These are phyloP conservation scores for Microcebus griseorufus DNA, from an alignment of 2,113 vertebrate species.

Conservation along the genomic window DNA sequence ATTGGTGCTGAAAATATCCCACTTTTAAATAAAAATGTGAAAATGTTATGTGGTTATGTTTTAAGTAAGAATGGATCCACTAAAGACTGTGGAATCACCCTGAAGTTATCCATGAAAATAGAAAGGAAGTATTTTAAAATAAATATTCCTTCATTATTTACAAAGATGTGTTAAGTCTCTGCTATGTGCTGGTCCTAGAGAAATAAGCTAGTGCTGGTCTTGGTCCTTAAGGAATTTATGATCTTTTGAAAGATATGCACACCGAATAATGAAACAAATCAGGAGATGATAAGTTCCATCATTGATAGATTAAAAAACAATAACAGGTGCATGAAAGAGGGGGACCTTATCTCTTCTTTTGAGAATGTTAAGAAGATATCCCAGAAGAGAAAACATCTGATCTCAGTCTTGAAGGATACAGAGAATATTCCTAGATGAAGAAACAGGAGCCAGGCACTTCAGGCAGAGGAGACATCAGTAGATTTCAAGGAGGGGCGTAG, in stretches of 20 bases:
- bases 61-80: neutral
- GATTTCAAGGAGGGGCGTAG: neutral
- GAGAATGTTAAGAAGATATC: neutral
- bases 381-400: neutral
- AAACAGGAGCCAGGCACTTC: neutral
- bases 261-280: neutral
- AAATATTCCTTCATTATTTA: neutral
- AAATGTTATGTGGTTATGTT: neutral
- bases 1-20: neutral
- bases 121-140: neutral
- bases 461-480: neutral
- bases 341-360: neutral
- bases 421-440: neutral
- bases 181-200: neutral
- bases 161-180: neutral
- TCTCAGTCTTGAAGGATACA: neutral
- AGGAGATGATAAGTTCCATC: neutral
- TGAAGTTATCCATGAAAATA: neutral
- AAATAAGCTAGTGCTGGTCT: neutral
- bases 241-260: neutral
- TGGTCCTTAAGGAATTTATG: neutral
- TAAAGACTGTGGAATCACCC: neutral
- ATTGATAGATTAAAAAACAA: neutral
- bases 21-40: neutral
- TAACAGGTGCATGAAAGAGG: neutral